These are phyloP conservation scores for Trichopria drosophilae DNA, from an alignment of 2,888 invertebrate genomes.

Conservation along the genomic window DNA sequence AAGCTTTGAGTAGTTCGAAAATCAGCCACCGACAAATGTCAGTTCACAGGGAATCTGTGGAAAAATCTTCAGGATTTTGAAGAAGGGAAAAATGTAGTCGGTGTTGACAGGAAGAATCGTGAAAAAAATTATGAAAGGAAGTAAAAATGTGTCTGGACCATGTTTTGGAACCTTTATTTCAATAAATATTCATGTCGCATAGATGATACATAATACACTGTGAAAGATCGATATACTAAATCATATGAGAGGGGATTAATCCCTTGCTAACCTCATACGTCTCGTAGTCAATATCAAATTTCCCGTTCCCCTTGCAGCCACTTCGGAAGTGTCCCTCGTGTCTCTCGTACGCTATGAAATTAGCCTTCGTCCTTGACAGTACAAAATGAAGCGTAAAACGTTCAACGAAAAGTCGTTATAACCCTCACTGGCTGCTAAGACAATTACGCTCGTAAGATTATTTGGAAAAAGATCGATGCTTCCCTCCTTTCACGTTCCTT, in stretches of 20 bases:
- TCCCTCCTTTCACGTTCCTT: too few species aligned
- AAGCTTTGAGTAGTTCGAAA: too few species aligned
- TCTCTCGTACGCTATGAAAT: slow-evolving; percentile 18
- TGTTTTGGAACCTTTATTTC: slow-evolving; percentile 46
- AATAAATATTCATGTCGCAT: slow-evolving; percentile 49
- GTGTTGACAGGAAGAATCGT: too few species aligned
- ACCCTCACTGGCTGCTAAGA: slow-evolving; percentile 6
- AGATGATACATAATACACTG: slow-evolving; percentile 48
- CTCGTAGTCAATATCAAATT: slow-evolving; percentile 31
- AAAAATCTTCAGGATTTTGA: too few species aligned
- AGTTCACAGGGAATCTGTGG: too few species aligned
- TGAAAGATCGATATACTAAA: slow-evolving; percentile 43
- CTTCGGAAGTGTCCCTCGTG: slow-evolving; percentile 19
- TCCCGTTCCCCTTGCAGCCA: slow-evolving; percentile 24
- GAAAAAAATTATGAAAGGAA: too few species aligned
- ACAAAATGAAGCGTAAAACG: slow-evolving; percentile 32
- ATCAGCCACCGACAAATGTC: too few species aligned
- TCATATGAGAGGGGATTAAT: slow-evolving; percentile 35
- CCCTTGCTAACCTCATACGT: slow-evolving; percentile 27
- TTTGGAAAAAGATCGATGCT: slow-evolving; percentile 12
- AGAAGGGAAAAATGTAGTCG: too few species aligned
- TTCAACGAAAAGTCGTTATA: slow-evolving; percentile 4
- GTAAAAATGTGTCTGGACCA: too few species aligned
- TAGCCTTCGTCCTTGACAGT: slow-evolving; percentile 21
- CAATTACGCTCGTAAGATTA: slow-evolving; percentile 8